Evolutionary conservation across 2,113 vertebrate species (phyloP).

Genomic region (Ursus arctos): DNA sequence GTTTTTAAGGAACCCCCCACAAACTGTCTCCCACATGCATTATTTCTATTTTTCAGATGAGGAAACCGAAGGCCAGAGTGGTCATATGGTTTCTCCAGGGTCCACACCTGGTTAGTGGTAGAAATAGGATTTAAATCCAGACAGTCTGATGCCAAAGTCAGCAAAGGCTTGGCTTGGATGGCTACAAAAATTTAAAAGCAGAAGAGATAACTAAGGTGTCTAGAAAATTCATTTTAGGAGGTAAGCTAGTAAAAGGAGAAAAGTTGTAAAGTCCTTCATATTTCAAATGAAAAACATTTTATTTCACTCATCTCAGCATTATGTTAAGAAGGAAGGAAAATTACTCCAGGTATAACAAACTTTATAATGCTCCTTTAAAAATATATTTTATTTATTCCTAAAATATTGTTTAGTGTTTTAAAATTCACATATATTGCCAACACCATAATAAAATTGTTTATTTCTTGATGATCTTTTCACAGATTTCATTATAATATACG

Average conservation of each 20-base stretch:
- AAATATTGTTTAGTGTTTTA: conserved; percentile 19
- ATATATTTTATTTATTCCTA: background rate
- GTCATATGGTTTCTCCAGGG: background rate
- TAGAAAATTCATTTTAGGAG: background rate
- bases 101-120: background rate
- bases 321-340: background rate
- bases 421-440: conserved; percentile 19
- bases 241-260: background rate
- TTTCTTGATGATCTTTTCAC: background rate
- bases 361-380: background rate
- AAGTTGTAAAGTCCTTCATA: background rate
- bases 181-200: background rate
- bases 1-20: background rate
- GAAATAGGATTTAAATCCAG: conserved; percentile 10
- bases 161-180: background rate
- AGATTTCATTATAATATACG: background rate
- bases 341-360: background rate
- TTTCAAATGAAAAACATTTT: background rate
- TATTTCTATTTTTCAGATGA: background rate
- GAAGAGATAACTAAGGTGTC: background rate
- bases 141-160: background rate
- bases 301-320: background rate
- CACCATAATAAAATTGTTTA: conserved; percentile 13
- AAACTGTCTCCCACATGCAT: background rate
- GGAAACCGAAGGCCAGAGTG: background rate